Conservation (phyloP, 2,888 invertebrate genomes). For the Cerastis leucographa region DNA sequence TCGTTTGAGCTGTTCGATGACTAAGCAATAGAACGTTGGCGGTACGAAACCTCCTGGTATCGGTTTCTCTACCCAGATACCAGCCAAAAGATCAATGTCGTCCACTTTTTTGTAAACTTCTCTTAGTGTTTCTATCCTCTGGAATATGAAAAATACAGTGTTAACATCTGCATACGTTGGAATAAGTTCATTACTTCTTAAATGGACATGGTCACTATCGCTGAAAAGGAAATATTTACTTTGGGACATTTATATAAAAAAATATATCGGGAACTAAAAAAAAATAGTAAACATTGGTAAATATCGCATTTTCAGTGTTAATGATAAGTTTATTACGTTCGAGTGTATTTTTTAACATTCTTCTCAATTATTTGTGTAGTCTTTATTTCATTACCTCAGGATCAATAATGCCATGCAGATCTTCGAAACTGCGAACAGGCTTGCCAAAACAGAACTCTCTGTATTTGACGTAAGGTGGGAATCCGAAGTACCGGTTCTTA, state of each 20-base stretch:
- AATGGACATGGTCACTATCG: too few relatives aligned
- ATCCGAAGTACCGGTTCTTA: constrained; percentile 94
- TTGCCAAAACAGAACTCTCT: constrained; percentile 95
- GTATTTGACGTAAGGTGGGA: constrained; percentile 96
- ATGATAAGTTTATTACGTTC: too few relatives aligned
- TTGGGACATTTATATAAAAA: too few relatives aligned
- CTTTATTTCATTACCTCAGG: constrained; percentile 69
- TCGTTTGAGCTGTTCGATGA: constrained; percentile 95
- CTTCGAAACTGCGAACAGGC: constrained; percentile 88
- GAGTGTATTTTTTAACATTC: too few relatives aligned
- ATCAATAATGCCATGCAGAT: constrained; percentile 67
- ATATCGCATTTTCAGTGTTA: too few relatives aligned
- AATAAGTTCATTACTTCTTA: background rate
- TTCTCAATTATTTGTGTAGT: too few relatives aligned
- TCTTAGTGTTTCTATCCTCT: constrained; percentile 78
- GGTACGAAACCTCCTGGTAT: constrained; percentile 95
- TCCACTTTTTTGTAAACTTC: constrained; percentile 90
- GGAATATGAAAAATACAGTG: constrained; percentile 38
- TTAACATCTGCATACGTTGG: background rate
- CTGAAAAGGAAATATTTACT: too few relatives aligned
- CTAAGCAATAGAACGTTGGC: constrained; percentile 96
- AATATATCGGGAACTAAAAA: too few relatives aligned
- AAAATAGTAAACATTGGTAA: too few relatives aligned
- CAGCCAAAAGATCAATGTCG: constrained; percentile 97
- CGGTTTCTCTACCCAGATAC: constrained; percentile 95